Evolutionary conservation across 2,888 invertebrate species (phyloP), one percentile per base, ranked within the genome.

Genomic region (Zootermopsis nevadensis): DNA sequence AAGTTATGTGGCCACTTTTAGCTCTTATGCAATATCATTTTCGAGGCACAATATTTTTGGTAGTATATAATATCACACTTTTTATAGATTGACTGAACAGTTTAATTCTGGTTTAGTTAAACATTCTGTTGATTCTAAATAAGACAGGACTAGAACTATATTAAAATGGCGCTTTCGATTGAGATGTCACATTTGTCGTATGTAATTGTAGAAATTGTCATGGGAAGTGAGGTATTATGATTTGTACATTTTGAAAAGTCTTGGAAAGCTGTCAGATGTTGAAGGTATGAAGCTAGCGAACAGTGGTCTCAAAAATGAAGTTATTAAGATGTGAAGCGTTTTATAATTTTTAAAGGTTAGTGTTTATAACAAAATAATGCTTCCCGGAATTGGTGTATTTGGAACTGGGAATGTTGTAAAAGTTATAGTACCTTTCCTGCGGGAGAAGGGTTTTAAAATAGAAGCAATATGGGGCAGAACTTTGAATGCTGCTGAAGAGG

Each of bases 391-490:
- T 86, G 98, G 98, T 86, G 95, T 98, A 81, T 98, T 98, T 90
- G 98, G 98, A 80, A 97, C 97, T 83, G 97, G 97, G 38, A 94
- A 94, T 86, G 93, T 96, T 77, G 96, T 96, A 6, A 94, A 94
- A 89, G 95, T 97, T 80, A 92, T 98, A 85, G 96, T 98, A 42
- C 97, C 98, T 1, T 95, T 97, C 88, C 90, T 98, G 79, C 92
- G 97, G 85, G 96, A 97, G 87, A 97, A 97, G 88, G 98, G 98
- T 3, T 99, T 99, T 88, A 94, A 95, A 88, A 96, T 99, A 2
- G 97, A 97, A 90, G 98, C 98, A 22, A 93, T 99, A 88, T 99
- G 99, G 98, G 97, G 97, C 79, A 93, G 95, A 81, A 97, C 97
- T 1, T 88, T 94, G 55, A 94, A 94, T 86, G 95, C 96, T 88